Evolutionary conservation across 2,888 invertebrate genomes (phyloP), one percentile per base, ranked within the genome.

Genomic region (Stenodera caucasica): DNA sequence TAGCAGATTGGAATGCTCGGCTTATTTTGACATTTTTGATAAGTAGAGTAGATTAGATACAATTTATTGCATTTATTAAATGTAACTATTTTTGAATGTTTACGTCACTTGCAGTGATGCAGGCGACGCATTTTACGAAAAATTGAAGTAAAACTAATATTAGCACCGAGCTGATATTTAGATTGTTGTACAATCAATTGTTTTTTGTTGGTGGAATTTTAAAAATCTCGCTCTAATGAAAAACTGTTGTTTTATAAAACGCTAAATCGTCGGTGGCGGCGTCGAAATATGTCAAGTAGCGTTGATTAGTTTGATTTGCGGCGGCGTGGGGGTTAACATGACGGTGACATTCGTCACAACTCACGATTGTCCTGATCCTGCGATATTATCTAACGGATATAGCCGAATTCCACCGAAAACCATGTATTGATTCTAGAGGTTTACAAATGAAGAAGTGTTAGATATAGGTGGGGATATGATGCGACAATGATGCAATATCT

Each of bases 391-490:
- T 58, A 57, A 63, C 76, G 76, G 70, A 68, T 60, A 60, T 49
- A 64, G 65, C 71, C 75, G 77, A 76, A 60, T 58, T 51, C 55
- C 55, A 56, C 74, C 78, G 78, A 77, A 71, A 70, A 63, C 63
- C 69, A 4, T 35, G 76, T 77, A 78, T 78, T 77, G 78, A 78
- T 78, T 77, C 73, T 67, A 66, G 64, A 70, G 75, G 75, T 75
- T 75, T 77, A 77, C 78, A 78, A 79, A 79, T 78, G 79, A 80
- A 78, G 79, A 78, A 78, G 68, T 63, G 68, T 65, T 61, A 66
- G 66, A 62, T 62, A 55, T 66, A 45, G 68, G 69, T 53, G 70
- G 72, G 71, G 73, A 67, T 68, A 60, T 61, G 67, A 67, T 65
- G 69, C 62, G 70, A 74, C 70, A 70, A 68, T 70, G 72, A 74